phyloP scores from a whole-genome alignment of 2,113 vertebrate species.

The Mionectes macconnelli region DNA sequence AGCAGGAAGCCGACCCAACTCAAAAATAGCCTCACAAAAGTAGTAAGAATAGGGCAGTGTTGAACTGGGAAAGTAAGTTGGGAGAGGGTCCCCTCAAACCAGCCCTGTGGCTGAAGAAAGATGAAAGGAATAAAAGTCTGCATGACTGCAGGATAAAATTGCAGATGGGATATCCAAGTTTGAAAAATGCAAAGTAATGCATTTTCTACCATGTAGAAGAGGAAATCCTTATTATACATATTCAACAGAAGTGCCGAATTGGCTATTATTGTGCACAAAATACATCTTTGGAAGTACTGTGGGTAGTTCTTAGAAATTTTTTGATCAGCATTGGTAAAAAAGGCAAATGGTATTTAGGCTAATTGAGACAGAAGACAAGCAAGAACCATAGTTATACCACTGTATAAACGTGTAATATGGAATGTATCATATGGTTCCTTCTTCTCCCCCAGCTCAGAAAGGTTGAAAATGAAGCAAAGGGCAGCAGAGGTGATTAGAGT shows the following conservation, averaged over 20 bases:
- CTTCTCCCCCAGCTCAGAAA: background rate
- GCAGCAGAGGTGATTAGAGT: background rate
- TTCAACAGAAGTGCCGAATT: conserved; percentile 24
- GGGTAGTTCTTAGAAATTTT: background rate
- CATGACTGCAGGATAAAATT: background rate
- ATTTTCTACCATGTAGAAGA: background rate
- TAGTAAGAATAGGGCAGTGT: background rate
- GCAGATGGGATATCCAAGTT: conserved; percentile 30
- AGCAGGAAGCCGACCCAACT: background rate
- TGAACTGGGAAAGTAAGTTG: background rate
- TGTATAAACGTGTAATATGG: background rate
- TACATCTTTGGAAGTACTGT: background rate
- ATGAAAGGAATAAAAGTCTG: conserved; percentile 25
- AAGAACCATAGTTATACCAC: background rate
- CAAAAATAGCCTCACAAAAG: background rate
- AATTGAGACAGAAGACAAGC: background rate
- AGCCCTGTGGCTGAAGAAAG: conserved; percentile 23
- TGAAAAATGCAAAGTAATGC: conserved; percentile 31
- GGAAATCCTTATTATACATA: background rate
- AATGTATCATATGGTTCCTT: background rate
- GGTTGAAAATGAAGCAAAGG: background rate
- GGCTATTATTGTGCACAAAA: conserved; percentile 5
- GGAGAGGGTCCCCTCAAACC: background rate
- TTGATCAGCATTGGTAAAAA: background rate
- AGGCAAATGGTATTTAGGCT: background rate